Evolutionary conservation across 1,140 invertebrate genomes (phyloP).

Genomic region (Frieseomelitta varia): DNA sequence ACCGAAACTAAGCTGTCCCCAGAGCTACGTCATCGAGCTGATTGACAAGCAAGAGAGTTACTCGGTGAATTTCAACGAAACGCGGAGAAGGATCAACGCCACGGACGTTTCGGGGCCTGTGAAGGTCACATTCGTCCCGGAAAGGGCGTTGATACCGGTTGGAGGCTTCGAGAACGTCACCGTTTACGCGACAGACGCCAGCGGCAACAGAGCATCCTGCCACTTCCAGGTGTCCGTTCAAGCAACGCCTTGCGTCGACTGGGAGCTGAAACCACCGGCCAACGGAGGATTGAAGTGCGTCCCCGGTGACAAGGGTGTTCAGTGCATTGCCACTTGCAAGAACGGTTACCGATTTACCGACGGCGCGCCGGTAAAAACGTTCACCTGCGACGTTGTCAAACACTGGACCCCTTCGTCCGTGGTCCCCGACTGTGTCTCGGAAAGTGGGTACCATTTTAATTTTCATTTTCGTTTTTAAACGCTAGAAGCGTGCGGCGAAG

Average conservation of each 20-base stretch:
- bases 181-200: conserved; percentile 93
- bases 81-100: conserved; percentile 91
- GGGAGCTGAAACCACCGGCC: conserved; percentile 94
- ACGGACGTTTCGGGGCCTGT: conserved; percentile 96
- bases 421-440: conserved; percentile 96
- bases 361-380: conserved; percentile 92
- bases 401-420: conserved; percentile 92
- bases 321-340: conserved; percentile 95
- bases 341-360: conserved; percentile 96
- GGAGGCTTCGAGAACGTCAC: conserved; percentile 97
- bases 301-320: conserved; percentile 89
- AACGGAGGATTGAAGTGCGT: conserved; percentile 95
- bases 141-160: conserved; percentile 93
- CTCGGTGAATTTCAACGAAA: conserved; percentile 96
- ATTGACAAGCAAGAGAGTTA: conserved; percentile 95
- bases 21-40: conserved; percentile 97
- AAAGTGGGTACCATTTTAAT: conserved; percentile 83
- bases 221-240: conserved; percentile 97
- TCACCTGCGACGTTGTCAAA: conserved; percentile 90
- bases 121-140: conserved; percentile 90
- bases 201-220: conserved; percentile 94
- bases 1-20: conserved; percentile 95
- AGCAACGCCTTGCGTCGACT: conserved; percentile 96
- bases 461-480: too few relatives aligned
- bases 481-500: too few relatives aligned